A percentile compares a stretch with the other conserved stretches of the same genome.
Conservation (phyloP, 2,888 invertebrate genomes). For the Limenitis camilla region DNA sequence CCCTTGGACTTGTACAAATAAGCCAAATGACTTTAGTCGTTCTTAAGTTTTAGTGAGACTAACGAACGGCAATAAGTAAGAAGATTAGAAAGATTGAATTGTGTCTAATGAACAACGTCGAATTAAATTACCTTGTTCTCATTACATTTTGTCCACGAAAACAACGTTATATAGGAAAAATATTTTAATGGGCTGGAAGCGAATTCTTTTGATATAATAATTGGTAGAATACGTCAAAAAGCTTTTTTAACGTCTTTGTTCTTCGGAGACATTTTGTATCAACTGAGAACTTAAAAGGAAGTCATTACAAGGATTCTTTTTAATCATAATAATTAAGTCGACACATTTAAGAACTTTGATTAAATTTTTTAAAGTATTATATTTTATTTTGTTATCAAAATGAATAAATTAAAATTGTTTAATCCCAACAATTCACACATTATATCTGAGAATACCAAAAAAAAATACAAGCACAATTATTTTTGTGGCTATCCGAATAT, state of each 20-base stretch:
- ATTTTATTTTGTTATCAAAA: too few relatives aligned
- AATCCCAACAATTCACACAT: too few relatives aligned
- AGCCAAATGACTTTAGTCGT: too few relatives aligned
- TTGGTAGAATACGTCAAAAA: slow-evolving; percentile 37
- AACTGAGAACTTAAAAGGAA: slow-evolving; percentile 30
- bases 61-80: too few relatives aligned
- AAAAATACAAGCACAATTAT: too few relatives aligned
- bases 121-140: not conserved
- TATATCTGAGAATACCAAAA: too few relatives aligned
- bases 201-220: slow-evolving; percentile 29
- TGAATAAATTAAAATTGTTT: too few relatives aligned
- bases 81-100: too few relatives aligned
- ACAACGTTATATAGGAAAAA: slow-evolving; percentile 3
- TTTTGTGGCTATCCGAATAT: too few relatives aligned
- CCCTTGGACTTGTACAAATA: too few relatives aligned
- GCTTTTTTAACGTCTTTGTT: slow-evolving; percentile 42
- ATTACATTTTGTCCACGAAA: not conserved
- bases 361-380: slow-evolving; percentile 8
- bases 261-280: slow-evolving; percentile 34
- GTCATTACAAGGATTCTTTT: slow-evolving; percentile 28
- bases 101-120: too few relatives aligned
- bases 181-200: slow-evolving; percentile 13
- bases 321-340: slow-evolving; percentile 25
- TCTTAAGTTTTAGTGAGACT: too few relatives aligned
- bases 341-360: slow-evolving; percentile 20